phyloP scores from a whole-genome alignment of 1,140 invertebrate genomes.

The Arctopsyche grandis region DNA sequence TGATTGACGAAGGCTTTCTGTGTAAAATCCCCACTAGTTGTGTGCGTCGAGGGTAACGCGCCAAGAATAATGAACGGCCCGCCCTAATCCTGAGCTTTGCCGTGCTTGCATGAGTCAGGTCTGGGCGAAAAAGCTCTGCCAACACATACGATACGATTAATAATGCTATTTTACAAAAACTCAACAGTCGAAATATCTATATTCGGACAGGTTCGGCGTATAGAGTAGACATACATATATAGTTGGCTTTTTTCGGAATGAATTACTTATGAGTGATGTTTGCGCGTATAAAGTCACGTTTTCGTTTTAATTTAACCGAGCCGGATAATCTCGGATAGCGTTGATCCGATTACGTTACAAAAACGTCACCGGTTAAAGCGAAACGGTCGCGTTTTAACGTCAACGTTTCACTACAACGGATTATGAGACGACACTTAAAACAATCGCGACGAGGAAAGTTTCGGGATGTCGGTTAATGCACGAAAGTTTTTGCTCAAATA shows the following conservation, averaged over 20 bases:
- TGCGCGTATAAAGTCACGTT: conserved; percentile 20
- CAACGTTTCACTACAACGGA: not conserved
- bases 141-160: too few species aligned
- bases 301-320: conserved; percentile 39
- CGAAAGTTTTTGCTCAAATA: too few species aligned
- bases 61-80: conserved; percentile 10
- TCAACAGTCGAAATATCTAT: not conserved
- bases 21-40: not conserved
- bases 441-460: too few species aligned
- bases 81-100: conserved; percentile 7
- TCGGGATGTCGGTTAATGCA: too few species aligned
- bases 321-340: conserved; percentile 31
- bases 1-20: conserved; percentile 21
- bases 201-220: too few species aligned
- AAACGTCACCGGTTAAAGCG: conserved; percentile 9
- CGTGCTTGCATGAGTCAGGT: not conserved
- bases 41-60: not conserved
- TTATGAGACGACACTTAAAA: too few species aligned
- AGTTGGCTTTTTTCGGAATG: not conserved
- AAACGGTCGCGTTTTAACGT: conserved; percentile 7
- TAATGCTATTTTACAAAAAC: too few species aligned
- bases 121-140: too few species aligned
- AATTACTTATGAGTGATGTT: not conserved
- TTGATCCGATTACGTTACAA: conserved; percentile 36
- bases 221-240: too few species aligned